phyloP scores from a whole-genome alignment of 2,888 invertebrate genomes.

The Caenorhabditis doughertyi region DNA sequence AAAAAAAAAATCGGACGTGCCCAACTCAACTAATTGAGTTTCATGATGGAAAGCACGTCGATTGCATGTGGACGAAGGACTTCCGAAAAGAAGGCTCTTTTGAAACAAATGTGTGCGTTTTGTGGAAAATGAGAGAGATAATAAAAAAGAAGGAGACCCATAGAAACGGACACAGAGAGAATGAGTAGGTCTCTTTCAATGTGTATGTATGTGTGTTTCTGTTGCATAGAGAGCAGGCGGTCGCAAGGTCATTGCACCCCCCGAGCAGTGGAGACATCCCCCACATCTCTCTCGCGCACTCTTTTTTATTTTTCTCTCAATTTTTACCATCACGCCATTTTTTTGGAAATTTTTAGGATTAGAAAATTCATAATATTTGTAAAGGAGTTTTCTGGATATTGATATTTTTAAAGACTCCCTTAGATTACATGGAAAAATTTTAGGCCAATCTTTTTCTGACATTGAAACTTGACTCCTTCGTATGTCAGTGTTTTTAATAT shows the following conservation, averaged over 20 bases:
- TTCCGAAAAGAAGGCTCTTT: slow-evolving; percentile 34
- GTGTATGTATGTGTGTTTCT: slow-evolving; percentile 49
- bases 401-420: not conserved
- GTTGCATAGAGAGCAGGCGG: slow-evolving; percentile 56
- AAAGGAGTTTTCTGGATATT: too few species aligned
- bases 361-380: not conserved
- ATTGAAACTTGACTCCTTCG: too few species aligned
- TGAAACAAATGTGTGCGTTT: slow-evolving; percentile 52
- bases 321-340: slow-evolving; percentile 2
- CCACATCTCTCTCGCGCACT: slow-evolving; percentile 34
- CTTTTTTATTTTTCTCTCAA: slow-evolving; percentile 6
- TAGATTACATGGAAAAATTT: not conserved
- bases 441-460: too few species aligned
- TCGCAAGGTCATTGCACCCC: slow-evolving; percentile 55
- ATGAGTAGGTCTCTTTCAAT: slow-evolving; percentile 23
- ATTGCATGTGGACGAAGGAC: slow-evolving; percentile 23
- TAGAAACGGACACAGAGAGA: slow-evolving; percentile 11
- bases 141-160: not conserved
- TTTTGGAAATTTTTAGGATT: slow-evolving; percentile 2
- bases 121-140: slow-evolving; percentile 26
- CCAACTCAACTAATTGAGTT: not conserved
- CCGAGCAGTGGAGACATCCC: slow-evolving; percentile 32
- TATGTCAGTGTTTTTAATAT: too few species aligned
- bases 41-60: slow-evolving; percentile 15
- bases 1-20: not conserved